Base-by-base conservation (phyloP, 1,140 invertebrate genomes). In the Cydia pomonella region DNA sequence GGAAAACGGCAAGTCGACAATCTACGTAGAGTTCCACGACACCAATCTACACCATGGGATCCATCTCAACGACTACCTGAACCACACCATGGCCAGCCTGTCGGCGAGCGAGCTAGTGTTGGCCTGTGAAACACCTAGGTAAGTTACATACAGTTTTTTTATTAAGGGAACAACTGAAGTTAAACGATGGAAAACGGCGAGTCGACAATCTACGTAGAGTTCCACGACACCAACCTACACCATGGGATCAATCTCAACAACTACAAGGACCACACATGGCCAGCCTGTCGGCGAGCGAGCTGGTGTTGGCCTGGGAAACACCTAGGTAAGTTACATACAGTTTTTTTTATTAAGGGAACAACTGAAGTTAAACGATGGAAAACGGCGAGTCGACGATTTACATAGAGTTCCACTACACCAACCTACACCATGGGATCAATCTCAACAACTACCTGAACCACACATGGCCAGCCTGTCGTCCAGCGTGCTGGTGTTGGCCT, bases 21-120 rank as follows among this genome's bases (percentile, higher is more conserved):
- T 99, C 75, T 98, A 99, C 90, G 96, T 99, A 10, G 98, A 99
- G 87, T 99, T 99, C 93, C 98, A 99, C 84, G 97, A 99, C 93
- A 95, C 96, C 0, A 94, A 95, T 16, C 92, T 97, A 47, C 98
- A 99, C 93, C 98, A 98, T 91, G 95, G 97, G 6, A 95, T 99
- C 84, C 97, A 98, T 89, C 94, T 99, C 29, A 95, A 95, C 80
- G 99, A 99, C 93, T 95, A 96, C 83, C 91, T 96, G 7, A 95
- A 95, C 75, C 94, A 95, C 79, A 96, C 95, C 13, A 95, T 99
- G 94, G 98, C 97, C 27, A 96, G 96, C 62, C 86, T 99, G 62
- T 98, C 97, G 23, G 91, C 94, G 2, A 94, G 96, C 75, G 97
- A 96, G 44, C 89, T 99, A 3, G 95, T 96, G 0, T 89, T 99